Percentiles rank a stretch among this genome's conserved stretches.
phyloP scores from a whole-genome alignment of 2,888 invertebrate species.

The Oscheius sp. region DNA sequence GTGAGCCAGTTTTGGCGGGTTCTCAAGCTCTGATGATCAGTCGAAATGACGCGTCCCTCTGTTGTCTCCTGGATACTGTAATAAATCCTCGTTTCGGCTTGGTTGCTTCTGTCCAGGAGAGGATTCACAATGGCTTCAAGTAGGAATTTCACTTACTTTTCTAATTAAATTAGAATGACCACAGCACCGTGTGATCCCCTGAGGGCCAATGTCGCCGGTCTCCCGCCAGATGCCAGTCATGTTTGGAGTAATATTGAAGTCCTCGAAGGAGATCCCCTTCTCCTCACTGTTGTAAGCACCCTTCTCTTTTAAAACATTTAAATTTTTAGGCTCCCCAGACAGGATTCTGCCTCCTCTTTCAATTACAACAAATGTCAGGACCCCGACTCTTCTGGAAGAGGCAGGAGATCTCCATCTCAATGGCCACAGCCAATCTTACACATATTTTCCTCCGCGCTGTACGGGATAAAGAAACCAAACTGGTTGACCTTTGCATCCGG shows the following conservation, averaged over 20 bases:
- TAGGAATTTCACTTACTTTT: not conserved
- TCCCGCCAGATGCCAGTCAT: slow-evolving; percentile 30
- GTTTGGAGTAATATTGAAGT: slow-evolving; percentile 37
- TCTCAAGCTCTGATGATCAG: slow-evolving; percentile 23
- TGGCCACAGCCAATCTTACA: slow-evolving; percentile 3
- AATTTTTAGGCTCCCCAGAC: slow-evolving; percentile 29
- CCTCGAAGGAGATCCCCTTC: slow-evolving; percentile 25
- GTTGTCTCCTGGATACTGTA: slow-evolving; percentile 32
- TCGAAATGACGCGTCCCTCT: slow-evolving; percentile 27
- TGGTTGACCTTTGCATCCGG: slow-evolving; percentile 18
- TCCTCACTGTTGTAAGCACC: slow-evolving; percentile 29
- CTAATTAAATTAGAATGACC: slow-evolving; percentile 11
- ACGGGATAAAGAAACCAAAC: slow-evolving; percentile 3
- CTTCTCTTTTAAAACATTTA: too few species aligned
- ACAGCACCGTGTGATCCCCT: slow-evolving; percentile 17
- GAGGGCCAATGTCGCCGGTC: slow-evolving; percentile 9
- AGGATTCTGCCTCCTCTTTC: slow-evolving; percentile 33
- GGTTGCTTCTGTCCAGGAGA: slow-evolving; percentile 26
- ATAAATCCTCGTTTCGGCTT: slow-evolving; percentile 29
- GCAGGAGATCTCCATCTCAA: slow-evolving; percentile 28
- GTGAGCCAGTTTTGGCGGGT: slow-evolving; percentile 35
- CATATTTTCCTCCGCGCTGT: slow-evolving; percentile 26
- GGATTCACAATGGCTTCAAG: slow-evolving; percentile 32
- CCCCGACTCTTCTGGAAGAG: slow-evolving; percentile 34
- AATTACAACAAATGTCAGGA: slow-evolving; percentile 26